Percentiles rank a stretch among this genome's conserved stretches.
Conservation (phyloP, 2,888 invertebrate genomes). For the Dioctria linearis region DNA sequence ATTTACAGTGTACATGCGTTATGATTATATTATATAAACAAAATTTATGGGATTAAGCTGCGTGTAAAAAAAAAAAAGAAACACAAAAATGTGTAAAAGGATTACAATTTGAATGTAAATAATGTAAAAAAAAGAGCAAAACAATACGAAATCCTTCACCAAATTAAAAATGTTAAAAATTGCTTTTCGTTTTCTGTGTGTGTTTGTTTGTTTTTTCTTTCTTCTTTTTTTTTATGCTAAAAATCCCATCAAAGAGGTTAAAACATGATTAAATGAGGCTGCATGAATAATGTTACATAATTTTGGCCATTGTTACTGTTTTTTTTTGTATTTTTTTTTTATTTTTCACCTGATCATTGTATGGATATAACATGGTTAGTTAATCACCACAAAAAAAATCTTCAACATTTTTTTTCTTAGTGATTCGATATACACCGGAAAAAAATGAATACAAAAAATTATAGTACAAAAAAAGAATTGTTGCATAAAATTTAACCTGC, state of each 20-base stretch:
- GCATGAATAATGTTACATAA: slow-evolving; percentile 29
- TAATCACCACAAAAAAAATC: slow-evolving; percentile 20
- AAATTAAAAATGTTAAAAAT: not conserved
- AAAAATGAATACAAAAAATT: slow-evolving; percentile 1
- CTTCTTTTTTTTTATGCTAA: not conserved
- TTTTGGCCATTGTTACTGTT: slow-evolving; percentile 18
- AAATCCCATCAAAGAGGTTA: not conserved
- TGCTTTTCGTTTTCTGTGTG: not conserved
- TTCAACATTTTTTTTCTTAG: not conserved
- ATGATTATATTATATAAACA: slow-evolving; percentile 4
- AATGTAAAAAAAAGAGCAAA: not conserved
- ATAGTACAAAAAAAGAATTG: not conserved
- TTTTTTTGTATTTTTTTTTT: not conserved
- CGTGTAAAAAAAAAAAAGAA: not conserved
- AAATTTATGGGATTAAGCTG: slow-evolving; percentile 26
- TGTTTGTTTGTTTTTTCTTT: not conserved
- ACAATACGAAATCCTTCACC: slow-evolving; percentile 23
- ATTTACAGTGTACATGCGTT: slow-evolving; percentile 6
- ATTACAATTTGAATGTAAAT: not conserved
- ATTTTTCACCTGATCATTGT: not conserved
- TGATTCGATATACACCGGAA: not conserved
- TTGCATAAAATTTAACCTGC: slow-evolving; percentile 26
- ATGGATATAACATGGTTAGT: slow-evolving; percentile 26
- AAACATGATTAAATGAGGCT: slow-evolving; percentile 13
- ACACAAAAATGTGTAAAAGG: not conserved